Evolutionary conservation across 2,888 invertebrate genomes (phyloP), one percentile per base, ranked within the genome.

Genomic region (Rhyacophila evoluta): DNA sequence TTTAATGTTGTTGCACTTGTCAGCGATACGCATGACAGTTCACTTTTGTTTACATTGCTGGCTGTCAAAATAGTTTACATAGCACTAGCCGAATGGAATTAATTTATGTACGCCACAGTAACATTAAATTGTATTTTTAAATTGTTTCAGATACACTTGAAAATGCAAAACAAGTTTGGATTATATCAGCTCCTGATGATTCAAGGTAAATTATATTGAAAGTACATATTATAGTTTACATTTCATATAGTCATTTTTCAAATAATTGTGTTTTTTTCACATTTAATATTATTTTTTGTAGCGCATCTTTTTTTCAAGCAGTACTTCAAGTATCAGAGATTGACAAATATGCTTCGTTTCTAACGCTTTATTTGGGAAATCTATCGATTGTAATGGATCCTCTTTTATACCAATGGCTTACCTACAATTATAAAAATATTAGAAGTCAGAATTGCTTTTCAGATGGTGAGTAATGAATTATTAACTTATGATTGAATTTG

Each of bases 391-490:
- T 90, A 36, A 84, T 93, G 0, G 94, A 94, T 85, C 94, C 94
- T 0, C 85, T 94, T n/a, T 85, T 94, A 10, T 88, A 92, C 73
- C 88, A 90, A 41, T 94, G 93, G 92, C 85, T 94, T n/a, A 87
- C 91, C 0, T 94, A 94, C 85, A 86, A 86, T 27, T 79, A 78
- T 72, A 28, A 70, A 19, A 72, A 27, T 72, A 29, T 1, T 8
- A 2, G 10, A 10, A 19, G 19, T 8, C 10, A 55, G 19, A 55
- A 55, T 55, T 12, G 19, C 1, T 12, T 55, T 10, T 55, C 55
- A 12, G 12, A 55, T 8, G 55, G 55, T 55, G 19, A 55, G 55
- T 6, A 8, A 19, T 25, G 2, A 55, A 12, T 41, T 2, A 33
- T 33, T n/a, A n/a, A n/a, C n/a, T n/a, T n/a, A n/a, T n/a, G n/a